Base-by-base conservation (phyloP, 2,797 vertebrate species). In the Sarcophilus harrisii region DNA sequence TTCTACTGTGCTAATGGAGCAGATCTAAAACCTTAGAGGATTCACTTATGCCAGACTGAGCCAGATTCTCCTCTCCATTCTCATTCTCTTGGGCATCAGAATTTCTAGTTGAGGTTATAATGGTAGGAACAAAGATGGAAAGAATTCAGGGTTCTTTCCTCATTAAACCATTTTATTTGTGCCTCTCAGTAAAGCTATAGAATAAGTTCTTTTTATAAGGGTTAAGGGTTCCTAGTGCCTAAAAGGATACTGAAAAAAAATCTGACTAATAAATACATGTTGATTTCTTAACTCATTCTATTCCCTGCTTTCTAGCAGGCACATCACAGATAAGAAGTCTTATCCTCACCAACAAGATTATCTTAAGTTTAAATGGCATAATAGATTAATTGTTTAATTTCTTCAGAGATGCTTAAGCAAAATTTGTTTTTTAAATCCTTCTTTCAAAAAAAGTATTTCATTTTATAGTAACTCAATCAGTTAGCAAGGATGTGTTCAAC, bases 221-320 rank as follows among this genome's bases (percentile, higher is more conserved):
- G n/a, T 91, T 57, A 93, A 57, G 45, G 13, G 94, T 24, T 91
- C 30, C 62, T 45, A 54, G 8, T 12, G 4, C 5, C 92, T 91
- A 57, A 93, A 27, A 11, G 92, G 18, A 59, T 60, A 45, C 92
- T 94, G 4, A 90, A 96, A 96, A 58, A 38, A 73, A 38, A 38
- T 73, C 66, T 73, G 16, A 38, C 5, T 73, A 73, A 18, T n/a
- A 73, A 73, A 73, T 73, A 16, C 1, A 38, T 73, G n/a, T 38
- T 38, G 6, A 73, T n/a, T 73, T 73, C n/a, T 62, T 87, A 49
- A 59, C 18, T 29, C 87, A 55, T 27, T 94, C 52, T 59, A 10
- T 49, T 28, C 55, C 54, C 60, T 38, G 52, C 18, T 54, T 60
- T 90, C 59, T 55, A 90, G 66, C 8, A 59, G 57, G 13, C 14